Conservation (phyloP, 2,113 vertebrate species). For the Cochlearius cochlearius region DNA sequence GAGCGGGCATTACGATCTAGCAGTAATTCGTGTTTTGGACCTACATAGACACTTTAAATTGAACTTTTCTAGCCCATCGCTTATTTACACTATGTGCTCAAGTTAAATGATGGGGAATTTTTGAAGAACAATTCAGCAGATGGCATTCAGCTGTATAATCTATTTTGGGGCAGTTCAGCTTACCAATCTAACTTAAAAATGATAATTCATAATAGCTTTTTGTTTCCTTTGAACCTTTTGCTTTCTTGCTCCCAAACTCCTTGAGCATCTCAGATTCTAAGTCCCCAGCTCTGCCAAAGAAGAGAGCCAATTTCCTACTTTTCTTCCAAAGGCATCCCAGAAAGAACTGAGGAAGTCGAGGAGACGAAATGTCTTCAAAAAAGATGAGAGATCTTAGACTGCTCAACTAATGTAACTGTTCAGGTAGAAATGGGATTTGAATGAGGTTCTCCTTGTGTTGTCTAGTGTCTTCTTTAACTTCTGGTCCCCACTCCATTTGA, state of each 20-base stretch:
- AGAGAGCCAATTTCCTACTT: neutral
- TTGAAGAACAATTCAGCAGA: neutral
- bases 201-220: neutral
- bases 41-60: neutral
- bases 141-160: neutral
- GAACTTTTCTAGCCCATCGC: neutral
- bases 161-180: neutral
- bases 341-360: neutral
- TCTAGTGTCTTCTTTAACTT: conserved; percentile 76
- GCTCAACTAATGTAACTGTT: neutral
- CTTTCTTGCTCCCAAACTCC: neutral
- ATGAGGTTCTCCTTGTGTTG: neutral
- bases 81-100: neutral
- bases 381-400: neutral
- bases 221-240: neutral
- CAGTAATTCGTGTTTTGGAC: neutral
- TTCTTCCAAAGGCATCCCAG: neutral
- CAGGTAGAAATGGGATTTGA: neutral
- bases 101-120: neutral
- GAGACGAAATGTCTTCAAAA: neutral
- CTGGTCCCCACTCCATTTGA: conserved; percentile 87
- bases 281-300: neutral
- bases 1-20: rapidly evolving
- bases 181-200: neutral
- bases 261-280: neutral